These are phyloP conservation scores for Morus bassanus DNA, from an alignment of 2,797 vertebrate species.

Conservation along the genomic window DNA sequence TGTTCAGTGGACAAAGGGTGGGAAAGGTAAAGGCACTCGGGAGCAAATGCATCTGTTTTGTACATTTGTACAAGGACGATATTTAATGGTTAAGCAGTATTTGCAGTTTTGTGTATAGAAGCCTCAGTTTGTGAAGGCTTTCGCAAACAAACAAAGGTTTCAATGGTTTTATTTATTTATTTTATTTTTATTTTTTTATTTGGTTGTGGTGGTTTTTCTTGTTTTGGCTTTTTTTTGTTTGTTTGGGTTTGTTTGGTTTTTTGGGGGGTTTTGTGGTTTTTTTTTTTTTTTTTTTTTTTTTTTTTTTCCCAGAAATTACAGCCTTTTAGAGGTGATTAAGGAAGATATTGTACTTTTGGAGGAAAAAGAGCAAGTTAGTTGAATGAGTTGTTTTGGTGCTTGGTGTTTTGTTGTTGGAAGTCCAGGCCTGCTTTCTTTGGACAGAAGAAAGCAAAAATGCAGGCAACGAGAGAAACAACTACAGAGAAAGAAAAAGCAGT, in stretches of 20 bases:
- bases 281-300: neutral
- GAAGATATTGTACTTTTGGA: neutral
- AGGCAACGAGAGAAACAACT: neutral
- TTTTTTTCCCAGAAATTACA: neutral
- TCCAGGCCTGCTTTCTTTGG: neutral
- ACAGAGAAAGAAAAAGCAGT: neutral
- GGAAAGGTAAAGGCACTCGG: neutral
- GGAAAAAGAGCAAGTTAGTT: neutral
- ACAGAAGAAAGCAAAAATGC: neutral
- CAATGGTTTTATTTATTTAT: too few relatives aligned
- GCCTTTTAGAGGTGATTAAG: neutral
- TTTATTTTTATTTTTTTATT: too few relatives aligned
- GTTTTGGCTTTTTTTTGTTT: too few relatives aligned
- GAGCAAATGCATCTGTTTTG: neutral
- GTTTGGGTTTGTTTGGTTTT: too few relatives aligned
- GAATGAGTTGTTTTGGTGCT: neutral
- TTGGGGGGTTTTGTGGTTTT: neutral
- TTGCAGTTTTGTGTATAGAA: neutral
- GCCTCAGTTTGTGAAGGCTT: neutral
- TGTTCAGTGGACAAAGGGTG: neutral
- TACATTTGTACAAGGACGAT: accelerated
- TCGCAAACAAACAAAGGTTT: neutral
- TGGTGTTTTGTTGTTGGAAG: neutral
- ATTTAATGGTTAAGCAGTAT: neutral
- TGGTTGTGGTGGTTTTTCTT: too few relatives aligned